phyloP scores from a whole-genome alignment of 2,113 vertebrate species.

The Eleginops maclovinus region DNA sequence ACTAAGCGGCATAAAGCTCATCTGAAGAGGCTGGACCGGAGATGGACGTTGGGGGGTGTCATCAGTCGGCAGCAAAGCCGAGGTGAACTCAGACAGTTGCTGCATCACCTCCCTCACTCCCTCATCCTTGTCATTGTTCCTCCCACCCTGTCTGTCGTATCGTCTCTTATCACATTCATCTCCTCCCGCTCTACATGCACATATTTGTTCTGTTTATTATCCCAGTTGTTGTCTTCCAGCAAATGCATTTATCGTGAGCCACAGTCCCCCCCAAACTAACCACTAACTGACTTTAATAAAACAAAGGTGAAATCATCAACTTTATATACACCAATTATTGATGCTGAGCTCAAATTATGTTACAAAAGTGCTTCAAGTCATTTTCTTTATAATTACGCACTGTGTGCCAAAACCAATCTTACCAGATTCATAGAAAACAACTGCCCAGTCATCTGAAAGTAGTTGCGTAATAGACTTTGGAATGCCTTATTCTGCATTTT shows the following conservation, averaged over 20 bases:
- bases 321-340: slow-evolving; percentile 59
- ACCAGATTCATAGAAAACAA: slow-evolving; percentile 39
- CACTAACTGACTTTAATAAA: slow-evolving; percentile 66
- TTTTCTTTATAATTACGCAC: slow-evolving; percentile 52
- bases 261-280: slow-evolving; percentile 59
- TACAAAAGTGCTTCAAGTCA: slow-evolving; percentile 26
- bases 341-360: slow-evolving; percentile 49
- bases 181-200: slow-evolving; percentile 23
- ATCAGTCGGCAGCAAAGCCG: slow-evolving; percentile 98
- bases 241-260: slow-evolving; percentile 48
- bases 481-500: slow-evolving; percentile 65
- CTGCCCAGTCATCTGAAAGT: slow-evolving; percentile 51
- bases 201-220: slow-evolving; percentile 41
- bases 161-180: slow-evolving; percentile 45
- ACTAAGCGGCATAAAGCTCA: slow-evolving; percentile 98
- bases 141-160: slow-evolving; percentile 25
- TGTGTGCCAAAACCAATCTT: slow-evolving; percentile 57
- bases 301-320: slow-evolving; percentile 57
- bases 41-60: slow-evolving; percentile 97
- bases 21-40: slow-evolving; percentile 97
- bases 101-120: slow-evolving; percentile 41
- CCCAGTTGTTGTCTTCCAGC: slow-evolving; percentile 40
- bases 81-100: slow-evolving; percentile 88
- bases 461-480: slow-evolving; percentile 58
- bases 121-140: slow-evolving; percentile 34